Percentiles rank a stretch among this genome's conserved stretches.
Conservation (phyloP, 2,888 invertebrate genomes). For the Drosophila picticornis region DNA sequence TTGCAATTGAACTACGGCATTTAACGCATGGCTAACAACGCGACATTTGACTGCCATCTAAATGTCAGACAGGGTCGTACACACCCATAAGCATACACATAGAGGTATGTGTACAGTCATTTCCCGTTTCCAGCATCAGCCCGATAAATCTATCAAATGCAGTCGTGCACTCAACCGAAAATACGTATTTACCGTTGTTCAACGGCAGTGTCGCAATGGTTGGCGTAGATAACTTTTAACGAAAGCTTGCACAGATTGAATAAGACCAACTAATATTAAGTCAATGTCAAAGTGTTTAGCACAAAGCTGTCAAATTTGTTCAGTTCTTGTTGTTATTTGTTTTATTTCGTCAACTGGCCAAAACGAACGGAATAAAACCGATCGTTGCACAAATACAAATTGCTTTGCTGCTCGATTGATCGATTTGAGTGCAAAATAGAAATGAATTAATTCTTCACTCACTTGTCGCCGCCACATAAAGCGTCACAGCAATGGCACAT, state of each 20-base stretch:
- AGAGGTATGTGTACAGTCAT: not conserved
- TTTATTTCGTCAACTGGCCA: conserved; percentile 2
- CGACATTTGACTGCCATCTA: conserved; percentile 22
- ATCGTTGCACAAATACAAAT: not conserved
- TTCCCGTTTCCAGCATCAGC: not conserved
- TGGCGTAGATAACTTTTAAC: conserved; percentile 4
- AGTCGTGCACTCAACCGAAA: not conserved
- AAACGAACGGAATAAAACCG: conserved; percentile 5
- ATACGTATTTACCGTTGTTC: conserved; percentile 22
- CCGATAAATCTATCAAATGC: conserved; percentile 11
- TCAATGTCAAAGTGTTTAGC: conserved; percentile 72
- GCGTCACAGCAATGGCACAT: conserved; percentile 83
- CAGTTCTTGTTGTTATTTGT: not conserved
- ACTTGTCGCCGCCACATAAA: conserved; percentile 83
- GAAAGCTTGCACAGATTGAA: conserved; percentile 1
- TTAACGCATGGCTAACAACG: conserved; percentile 25
- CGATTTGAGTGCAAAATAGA: conserved; percentile 7
- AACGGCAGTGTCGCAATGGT: not conserved
- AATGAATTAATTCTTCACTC: conserved; percentile 71
- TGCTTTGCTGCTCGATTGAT: conserved; percentile 3
- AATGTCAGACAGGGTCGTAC: conserved; percentile 53
- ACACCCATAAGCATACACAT: conserved; percentile 10
- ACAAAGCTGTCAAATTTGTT: conserved; percentile 38
- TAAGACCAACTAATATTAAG: conserved; percentile 21
- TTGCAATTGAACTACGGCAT: conserved; percentile 45